A percentile compares a stretch with the other conserved stretches of the same genome.
Evolutionary conservation across 2,113 vertebrate genomes (phyloP).

Genomic region (Nibea coibor): DNA sequence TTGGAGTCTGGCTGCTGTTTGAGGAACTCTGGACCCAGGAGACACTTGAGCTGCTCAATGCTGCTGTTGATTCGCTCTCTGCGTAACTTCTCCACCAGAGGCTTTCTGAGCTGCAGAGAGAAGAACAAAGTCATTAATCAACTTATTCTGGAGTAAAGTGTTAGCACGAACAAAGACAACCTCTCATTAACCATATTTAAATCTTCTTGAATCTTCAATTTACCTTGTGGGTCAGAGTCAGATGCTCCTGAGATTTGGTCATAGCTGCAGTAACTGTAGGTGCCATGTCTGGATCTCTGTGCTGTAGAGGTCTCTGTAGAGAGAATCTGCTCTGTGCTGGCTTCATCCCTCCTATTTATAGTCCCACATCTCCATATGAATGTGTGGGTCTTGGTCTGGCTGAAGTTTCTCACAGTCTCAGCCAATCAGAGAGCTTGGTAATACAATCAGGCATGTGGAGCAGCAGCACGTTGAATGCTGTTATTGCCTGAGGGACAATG

Average conservation of each 20-base stretch:
- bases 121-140: conserved; percentile 44
- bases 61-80: too few species aligned
- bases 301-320: not conserved
- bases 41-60: too few species aligned
- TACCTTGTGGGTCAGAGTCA: conserved; percentile 76
- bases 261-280: conserved; percentile 69
- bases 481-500: conserved; percentile 61
- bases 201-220: conserved; percentile 11
- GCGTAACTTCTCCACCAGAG: too few species aligned
- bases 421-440: conserved; percentile 71
- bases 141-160: conserved; percentile 6
- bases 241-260: conserved; percentile 66
- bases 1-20: too few species aligned
- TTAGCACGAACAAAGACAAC: not conserved
- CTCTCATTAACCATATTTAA: not conserved
- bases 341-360: conserved; percentile 79
- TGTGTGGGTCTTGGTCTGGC: conserved; percentile 76
- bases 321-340: conserved; percentile 25
- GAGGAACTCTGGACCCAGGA: too few species aligned
- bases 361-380: conserved; percentile 82
- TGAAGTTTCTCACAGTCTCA: conserved; percentile 78
- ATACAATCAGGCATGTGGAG: conserved; percentile 52
- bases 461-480: conserved; percentile 30
- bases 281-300: conserved; percentile 33
- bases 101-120: conserved; percentile 71